Conservation (phyloP, 2,888 invertebrate genomes). For the Rugalucina vietnamica region DNA sequence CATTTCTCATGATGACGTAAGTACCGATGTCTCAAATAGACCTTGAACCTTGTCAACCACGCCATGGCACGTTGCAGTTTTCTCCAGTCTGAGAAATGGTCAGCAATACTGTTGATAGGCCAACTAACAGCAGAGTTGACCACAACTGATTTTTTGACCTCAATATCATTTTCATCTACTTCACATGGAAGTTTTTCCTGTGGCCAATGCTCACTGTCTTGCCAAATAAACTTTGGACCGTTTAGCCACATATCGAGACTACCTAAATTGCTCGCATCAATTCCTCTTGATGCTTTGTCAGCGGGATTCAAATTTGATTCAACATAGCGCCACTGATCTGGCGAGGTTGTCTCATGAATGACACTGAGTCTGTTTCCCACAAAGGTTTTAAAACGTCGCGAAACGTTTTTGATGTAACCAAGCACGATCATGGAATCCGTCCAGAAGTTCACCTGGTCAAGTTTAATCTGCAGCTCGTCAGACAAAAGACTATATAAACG, state of each 20-base stretch:
- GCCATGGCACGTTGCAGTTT: constrained; percentile 12
- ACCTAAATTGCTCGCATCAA: constrained; percentile 3
- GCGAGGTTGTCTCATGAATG: constrained; percentile 25
- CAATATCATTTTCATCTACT: constrained; percentile 23
- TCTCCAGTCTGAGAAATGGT: constrained; percentile 14
- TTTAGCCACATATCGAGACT: constrained; percentile 10
- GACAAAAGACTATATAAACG: constrained; percentile 1
- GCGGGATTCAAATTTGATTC: constrained; percentile 25
- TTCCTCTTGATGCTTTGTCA: constrained; percentile 34
- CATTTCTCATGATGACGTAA: constrained; percentile 1
- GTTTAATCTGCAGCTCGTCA: constrained; percentile 11
- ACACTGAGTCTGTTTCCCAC: constrained; percentile 34
- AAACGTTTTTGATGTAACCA: constrained; percentile 39
- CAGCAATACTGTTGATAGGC: background rate
- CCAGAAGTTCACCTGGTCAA: constrained; percentile 15
- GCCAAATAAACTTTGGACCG: constrained; percentile 17
- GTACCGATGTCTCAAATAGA: constrained; percentile 12
- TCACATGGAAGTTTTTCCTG: background rate
- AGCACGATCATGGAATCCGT: constrained; percentile 35
- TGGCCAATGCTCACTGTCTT: constrained; percentile 21
- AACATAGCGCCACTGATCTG: constrained; percentile 40
- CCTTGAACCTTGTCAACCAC: constrained; percentile 24
- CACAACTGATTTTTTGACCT: constrained; percentile 13
- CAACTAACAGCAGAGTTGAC: constrained; percentile 14
- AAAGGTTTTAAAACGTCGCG: constrained; percentile 47